Percentiles rank a stretch among this genome's conserved stretches.
Conservation (phyloP, 1,140 invertebrate genomes). For the Planococcus citri region DNA sequence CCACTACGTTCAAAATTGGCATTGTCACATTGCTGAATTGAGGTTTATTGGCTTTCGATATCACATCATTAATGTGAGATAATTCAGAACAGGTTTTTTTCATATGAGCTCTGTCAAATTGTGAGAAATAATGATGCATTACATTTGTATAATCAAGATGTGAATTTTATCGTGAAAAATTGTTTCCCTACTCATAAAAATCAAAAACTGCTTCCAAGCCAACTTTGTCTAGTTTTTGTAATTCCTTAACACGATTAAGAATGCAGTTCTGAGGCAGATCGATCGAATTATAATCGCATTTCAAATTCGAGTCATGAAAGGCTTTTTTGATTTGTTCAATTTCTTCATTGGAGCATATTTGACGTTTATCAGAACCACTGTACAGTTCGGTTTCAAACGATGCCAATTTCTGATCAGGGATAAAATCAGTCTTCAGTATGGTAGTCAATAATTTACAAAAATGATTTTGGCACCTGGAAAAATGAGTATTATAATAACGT, state of each 20-base stretch:
- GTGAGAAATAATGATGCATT: not conserved
- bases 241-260: not conserved
- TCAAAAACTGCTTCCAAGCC: not conserved
- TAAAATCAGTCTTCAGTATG: not conserved
- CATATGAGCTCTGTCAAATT: not conserved
- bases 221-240: not conserved
- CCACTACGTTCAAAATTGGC: not conserved
- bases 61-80: not conserved
- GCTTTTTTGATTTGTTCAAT: not conserved
- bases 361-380: not conserved
- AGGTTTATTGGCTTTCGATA: not conserved
- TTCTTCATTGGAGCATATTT: not conserved
- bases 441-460: not conserved
- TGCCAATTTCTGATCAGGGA: not conserved
- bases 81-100: not conserved
- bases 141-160: no score
- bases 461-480: not conserved
- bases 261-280: not conserved
- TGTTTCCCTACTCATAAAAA: not conserved
- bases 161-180: no score
- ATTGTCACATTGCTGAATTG: not conserved
- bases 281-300: not conserved
- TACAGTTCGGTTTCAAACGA: not conserved
- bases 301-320: not conserved
- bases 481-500: not conserved